Conservation (phyloP, 2,888 invertebrate genomes). For the Pecten maximus region DNA sequence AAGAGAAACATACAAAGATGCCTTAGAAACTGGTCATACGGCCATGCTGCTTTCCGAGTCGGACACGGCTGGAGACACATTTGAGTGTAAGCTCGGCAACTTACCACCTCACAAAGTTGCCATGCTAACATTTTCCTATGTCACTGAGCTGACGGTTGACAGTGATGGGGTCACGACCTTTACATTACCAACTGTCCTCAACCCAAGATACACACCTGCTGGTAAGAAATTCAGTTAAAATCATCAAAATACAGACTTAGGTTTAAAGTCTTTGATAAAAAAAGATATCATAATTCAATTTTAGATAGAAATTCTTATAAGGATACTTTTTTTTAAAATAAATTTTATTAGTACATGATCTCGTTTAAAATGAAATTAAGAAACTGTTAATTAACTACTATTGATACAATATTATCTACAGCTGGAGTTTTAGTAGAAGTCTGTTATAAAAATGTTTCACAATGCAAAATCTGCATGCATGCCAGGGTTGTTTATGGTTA, state of each 20-base stretch:
- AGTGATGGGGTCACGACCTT: conserved; percentile 64
- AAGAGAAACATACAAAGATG: conserved; percentile 66
- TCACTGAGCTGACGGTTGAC: conserved; percentile 65
- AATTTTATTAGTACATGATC: no score
- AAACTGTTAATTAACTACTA: no score
- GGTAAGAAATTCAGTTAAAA: not conserved
- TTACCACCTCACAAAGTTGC: conserved; percentile 64
- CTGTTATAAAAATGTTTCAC: no score
- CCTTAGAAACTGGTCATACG: conserved; percentile 62
- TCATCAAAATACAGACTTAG: no score
- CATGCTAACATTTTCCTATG: conserved; percentile 63
- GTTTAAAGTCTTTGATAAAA: not conserved
- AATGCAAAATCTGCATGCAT: no score
- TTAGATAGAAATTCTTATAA: no score
- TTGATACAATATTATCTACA: no score
- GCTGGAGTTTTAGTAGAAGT: no score
- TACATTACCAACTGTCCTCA: conserved; percentile 65
- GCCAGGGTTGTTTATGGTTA: no score
- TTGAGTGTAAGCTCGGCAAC: conserved; percentile 70
- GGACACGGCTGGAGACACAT: conserved; percentile 66
- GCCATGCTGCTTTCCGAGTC: conserved; percentile 68
- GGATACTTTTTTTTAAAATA: no score
- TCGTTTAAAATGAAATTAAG: no score
- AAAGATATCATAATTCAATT: not conserved
- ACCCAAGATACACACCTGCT: conserved; percentile 65